phyloP scores from a whole-genome alignment of 2,113 vertebrate species.

The Solenodon paradoxus region DNA sequence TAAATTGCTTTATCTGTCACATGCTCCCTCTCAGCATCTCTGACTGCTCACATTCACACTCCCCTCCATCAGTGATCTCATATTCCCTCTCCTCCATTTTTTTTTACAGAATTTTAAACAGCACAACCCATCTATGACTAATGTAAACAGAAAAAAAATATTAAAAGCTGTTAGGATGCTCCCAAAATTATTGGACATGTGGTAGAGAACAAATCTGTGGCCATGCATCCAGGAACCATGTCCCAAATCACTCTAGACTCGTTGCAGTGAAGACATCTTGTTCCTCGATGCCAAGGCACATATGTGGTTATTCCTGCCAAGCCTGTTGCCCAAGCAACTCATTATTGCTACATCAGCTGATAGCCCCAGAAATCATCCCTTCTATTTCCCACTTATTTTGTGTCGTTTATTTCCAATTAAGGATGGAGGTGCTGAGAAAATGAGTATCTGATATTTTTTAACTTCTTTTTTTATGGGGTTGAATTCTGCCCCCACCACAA shows the following conservation, averaged over 20 bases:
- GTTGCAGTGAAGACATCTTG: neutral
- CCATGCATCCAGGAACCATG: accelerated
- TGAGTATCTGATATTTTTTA: neutral
- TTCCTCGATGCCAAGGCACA: neutral
- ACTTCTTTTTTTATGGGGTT: neutral
- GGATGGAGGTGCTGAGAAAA: neutral
- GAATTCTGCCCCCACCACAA: neutral
- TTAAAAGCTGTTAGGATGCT: neutral
- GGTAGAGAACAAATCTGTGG: neutral
- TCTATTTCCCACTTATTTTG: neutral
- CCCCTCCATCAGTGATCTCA: neutral
- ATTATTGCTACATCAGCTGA: neutral
- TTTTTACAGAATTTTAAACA: neutral
- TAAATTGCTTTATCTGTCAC: neutral
- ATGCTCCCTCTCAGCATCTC: neutral
- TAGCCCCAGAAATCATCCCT: neutral
- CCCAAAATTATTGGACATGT: neutral
- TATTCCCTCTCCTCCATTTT: neutral
- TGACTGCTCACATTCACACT: neutral
- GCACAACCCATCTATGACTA: neutral
- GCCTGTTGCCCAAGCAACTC: neutral
- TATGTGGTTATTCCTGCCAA: neutral
- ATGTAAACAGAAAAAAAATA: neutral
- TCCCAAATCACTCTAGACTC: neutral
- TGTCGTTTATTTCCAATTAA: neutral